Evolutionary conservation across 2,113 vertebrate species (phyloP), one percentile per base, ranked within the genome.

Genomic region (Oreochromis spilurus): DNA sequence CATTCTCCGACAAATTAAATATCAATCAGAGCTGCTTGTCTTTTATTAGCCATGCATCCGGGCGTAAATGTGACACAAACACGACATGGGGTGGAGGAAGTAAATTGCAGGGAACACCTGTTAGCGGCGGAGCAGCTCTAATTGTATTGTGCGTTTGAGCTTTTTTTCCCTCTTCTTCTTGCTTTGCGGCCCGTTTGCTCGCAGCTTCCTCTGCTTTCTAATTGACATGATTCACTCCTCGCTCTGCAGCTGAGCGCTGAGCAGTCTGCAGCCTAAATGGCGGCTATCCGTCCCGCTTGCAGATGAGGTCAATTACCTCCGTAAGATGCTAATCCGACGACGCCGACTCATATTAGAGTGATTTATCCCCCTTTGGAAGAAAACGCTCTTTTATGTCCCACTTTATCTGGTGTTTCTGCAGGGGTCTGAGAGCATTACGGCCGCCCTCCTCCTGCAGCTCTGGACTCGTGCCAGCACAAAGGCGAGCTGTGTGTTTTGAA

Each of bases 171-270:
- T 13, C 72, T 29, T 16, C 16, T 52, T 54, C 82, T 75, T 45
- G 72, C 86, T 52, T 81, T 53, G 84, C 16, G 31, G 77, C 83
- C 78, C 24, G 86, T 88, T 93, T 88, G 31, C 84, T 82, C 83
- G 65, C 87, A 83, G 88, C 91, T 91, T 92, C 87, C 81, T 85
- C 50, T 4, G 60, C 75, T 53, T 79, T 77, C 91, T 94, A 94
- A 94, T 94, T 94, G 94, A 92, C 91, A 87, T 93, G 94, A 94
- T 94, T 94, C 87, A 94, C 87, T 91, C 70, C 81, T 88, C 48
- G n/a, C 84, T 62, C 72, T 2, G 85, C 38, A 2, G 79, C 80
- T 16, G 78, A 62, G 84, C 3, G 52, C 81, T 9, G 70, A 82
- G 84, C 82, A 19, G 89, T 81, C 84, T 36, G 82, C 84, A 38